phyloP scores from a whole-genome alignment of 1,140 invertebrate species.

The Trichomalopsis sarcophagae region DNA sequence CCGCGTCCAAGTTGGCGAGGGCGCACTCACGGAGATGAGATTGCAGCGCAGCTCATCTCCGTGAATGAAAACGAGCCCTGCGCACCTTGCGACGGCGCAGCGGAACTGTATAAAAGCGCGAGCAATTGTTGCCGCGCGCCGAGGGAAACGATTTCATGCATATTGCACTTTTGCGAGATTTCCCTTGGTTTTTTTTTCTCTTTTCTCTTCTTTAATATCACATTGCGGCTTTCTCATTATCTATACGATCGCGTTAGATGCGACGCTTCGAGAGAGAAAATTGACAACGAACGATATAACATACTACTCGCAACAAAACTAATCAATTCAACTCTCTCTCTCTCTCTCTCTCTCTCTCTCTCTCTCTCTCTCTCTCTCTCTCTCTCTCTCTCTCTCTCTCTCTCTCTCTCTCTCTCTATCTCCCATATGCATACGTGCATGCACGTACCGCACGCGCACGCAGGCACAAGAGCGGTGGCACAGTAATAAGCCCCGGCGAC shows the following conservation, averaged over 20 bases:
- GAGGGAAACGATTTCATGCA: constrained; percentile 16
- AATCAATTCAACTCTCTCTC: neutral
- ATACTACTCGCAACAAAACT: neutral
- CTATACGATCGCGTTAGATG: too few relatives aligned
- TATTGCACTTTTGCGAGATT: constrained; percentile 7
- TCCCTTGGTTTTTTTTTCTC: neutral
- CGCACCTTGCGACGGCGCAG: neutral
- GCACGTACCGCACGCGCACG: neutral
- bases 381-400: too few relatives aligned
- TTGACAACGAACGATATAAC: neutral
- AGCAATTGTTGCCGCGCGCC: neutral
- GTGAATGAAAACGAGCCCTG: neutral
- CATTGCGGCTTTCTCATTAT: too few relatives aligned
- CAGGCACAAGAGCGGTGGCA: neutral
- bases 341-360: too few relatives aligned
- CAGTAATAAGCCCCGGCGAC: constrained; percentile 13
- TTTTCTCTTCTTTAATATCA: too few relatives aligned
- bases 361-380: too few relatives aligned
- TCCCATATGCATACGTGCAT: neutral
- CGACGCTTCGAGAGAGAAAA: too few relatives aligned
- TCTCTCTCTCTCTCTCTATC: too few relatives aligned
- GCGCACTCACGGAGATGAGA: constrained; percentile 20
- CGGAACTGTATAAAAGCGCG: constrained; percentile 3
- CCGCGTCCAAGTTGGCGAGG: neutral
- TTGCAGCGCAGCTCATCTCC: neutral